phyloP scores from a whole-genome alignment of 1,140 invertebrate species.

The Dysdera silvatica region DNA sequence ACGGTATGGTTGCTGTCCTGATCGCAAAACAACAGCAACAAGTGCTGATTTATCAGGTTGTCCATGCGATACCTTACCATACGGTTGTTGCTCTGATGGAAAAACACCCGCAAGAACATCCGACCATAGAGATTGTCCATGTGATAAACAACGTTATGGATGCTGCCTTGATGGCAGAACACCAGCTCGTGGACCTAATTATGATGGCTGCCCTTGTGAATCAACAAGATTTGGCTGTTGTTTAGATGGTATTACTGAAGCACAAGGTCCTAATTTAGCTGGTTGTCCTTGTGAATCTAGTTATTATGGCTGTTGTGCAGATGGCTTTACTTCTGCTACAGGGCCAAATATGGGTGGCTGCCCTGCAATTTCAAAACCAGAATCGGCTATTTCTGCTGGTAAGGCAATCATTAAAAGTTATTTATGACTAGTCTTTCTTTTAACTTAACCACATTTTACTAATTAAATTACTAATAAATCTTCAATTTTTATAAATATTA shows the following conservation, averaged over 20 bases:
- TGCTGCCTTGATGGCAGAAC: constrained; percentile 85
- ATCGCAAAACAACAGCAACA: constrained; percentile 64
- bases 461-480: not conserved
- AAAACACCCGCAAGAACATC: constrained; percentile 46
- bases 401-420: not conserved
- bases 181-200: constrained; percentile 67
- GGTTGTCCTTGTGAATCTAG: constrained; percentile 37
- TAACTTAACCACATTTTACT: not conserved
- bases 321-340: constrained; percentile 57
- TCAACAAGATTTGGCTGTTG: constrained; percentile 62
- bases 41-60: constrained; percentile 8
- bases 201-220: constrained; percentile 51
- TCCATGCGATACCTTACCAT: constrained; percentile 39
- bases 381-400: constrained; percentile 13
- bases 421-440: not conserved
- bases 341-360: constrained; percentile 62
- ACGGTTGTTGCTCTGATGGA: constrained; percentile 70
- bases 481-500: not conserved
- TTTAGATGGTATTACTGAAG: constrained; percentile 74
- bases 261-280: constrained; percentile 46
- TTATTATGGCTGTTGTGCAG: constrained; percentile 74
- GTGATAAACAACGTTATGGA: constrained; percentile 31
- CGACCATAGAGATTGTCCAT: constrained; percentile 23
- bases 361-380: constrained; percentile 58
- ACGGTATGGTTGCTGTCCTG: constrained; percentile 81